A percentile compares a stretch with the other conserved stretches of the same genome.
These are phyloP conservation scores for Lithobius niger DNA, from an alignment of 1,140 invertebrate genomes.

Conservation along the genomic window DNA sequence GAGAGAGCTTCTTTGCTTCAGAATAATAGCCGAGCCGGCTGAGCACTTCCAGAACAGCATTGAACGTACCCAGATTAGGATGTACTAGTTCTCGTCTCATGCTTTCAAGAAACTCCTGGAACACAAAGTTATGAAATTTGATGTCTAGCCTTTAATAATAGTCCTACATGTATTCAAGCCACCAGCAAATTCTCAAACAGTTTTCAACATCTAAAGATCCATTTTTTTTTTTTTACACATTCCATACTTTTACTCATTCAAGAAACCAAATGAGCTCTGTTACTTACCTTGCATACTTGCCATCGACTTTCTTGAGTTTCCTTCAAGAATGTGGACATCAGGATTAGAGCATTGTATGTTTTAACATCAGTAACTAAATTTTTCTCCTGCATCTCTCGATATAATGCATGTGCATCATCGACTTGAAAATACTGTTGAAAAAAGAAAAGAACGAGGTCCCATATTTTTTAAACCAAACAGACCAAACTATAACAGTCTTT, in stretches of 20 bases:
- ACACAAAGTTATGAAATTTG: too few species aligned
- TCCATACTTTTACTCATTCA: too few species aligned
- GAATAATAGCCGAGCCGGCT: slow-evolving; percentile 35
- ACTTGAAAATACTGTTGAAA: slow-evolving; percentile 31
- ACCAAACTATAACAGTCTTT: too few species aligned
- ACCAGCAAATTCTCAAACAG: too few species aligned
- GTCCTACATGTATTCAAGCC: too few species aligned
- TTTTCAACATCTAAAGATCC: too few species aligned
- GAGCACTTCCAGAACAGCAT: slow-evolving; percentile 45
- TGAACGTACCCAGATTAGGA: slow-evolving; percentile 62
- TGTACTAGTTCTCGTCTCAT: slow-evolving; percentile 43
- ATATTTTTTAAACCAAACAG: neutral
- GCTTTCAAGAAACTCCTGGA: slow-evolving; percentile 38
- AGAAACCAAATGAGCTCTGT: too few species aligned
- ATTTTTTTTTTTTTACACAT: too few species aligned
- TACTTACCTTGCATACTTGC: slow-evolving; percentile 38
- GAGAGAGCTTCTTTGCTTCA: slow-evolving; percentile 29
- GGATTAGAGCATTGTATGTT: slow-evolving; percentile 57
- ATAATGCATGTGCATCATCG: slow-evolving; percentile 46
- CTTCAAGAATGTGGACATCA: slow-evolving; percentile 40
- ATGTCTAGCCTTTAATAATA: too few species aligned
- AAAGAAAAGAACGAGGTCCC: too few species aligned
- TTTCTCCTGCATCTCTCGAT: slow-evolving; percentile 49
- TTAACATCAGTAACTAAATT: slow-evolving; percentile 44
- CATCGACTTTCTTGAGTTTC: slow-evolving; percentile 47